A percentile compares a stretch with the other conserved stretches of the same genome.
These are phyloP conservation scores for Cryptotis parvus DNA, from an alignment of 2,113 vertebrate genomes.

Conservation along the genomic window DNA sequence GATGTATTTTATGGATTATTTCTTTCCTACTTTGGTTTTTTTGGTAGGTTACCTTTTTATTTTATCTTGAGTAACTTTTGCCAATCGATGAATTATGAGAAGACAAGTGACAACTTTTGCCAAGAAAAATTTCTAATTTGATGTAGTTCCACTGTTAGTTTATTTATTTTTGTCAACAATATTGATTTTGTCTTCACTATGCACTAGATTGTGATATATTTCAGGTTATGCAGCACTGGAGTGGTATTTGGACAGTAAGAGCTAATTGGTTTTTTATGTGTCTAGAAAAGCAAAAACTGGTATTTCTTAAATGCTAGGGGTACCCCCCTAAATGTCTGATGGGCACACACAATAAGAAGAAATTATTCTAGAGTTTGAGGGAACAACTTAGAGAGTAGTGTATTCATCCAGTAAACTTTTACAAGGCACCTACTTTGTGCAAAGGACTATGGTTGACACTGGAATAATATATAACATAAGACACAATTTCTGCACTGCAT, in stretches of 20 bases:
- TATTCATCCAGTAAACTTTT: not conserved
- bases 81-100: no score
- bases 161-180: not conserved
- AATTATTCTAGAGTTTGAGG: not conserved
- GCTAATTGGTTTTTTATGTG: not conserved
- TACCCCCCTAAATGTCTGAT: no score
- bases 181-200: not conserved
- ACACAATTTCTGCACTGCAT: not conserved
- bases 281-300: not conserved
- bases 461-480: not conserved
- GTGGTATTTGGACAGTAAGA: not conserved
- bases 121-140: no score
- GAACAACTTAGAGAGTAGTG: not conserved
- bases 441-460: not conserved
- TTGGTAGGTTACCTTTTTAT: no score
- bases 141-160: no score
- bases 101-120: no score
- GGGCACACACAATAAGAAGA: not conserved
- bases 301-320: accelerated
- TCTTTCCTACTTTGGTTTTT: no score
- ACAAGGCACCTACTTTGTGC: not conserved
- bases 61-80: no score
- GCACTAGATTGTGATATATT: not conserved
- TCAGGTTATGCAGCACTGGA: not conserved
- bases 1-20: no score